Base-by-base conservation (phyloP, 1,140 invertebrate species). In the Papilio dardanus region DNA sequence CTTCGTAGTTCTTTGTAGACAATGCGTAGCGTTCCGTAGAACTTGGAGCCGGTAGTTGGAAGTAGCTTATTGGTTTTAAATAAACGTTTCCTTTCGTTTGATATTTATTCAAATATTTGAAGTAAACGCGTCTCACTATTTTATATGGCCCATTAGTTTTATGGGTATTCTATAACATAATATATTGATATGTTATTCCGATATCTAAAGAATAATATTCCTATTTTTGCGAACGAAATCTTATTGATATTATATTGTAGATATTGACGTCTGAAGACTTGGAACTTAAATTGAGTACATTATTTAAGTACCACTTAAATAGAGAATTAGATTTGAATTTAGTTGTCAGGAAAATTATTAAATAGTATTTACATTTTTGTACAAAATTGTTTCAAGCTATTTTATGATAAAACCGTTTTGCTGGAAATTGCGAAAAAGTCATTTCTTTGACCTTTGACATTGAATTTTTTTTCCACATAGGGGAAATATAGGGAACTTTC, bases 101-200 rank as follows among this genome's bases (percentile, higher is more conserved):
- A 50, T 19, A 50, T 50, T n/a, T 50, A n/a, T n/a, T n/a, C n/a
- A n/a, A n/a, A n/a, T n/a, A n/a, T n/a, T n/a, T n/a, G n/a, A n/a
- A n/a, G n/a, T 19, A 24, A 62, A 62, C 24, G 30, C 54, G 54
- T 28, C 10, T 8, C 21, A 28, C 10, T 62, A 28, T 24, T 28
- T 62, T 62, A 62, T 62, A 62, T 62, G 54, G 54, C 2, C 24
- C 24, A 62, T 62, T 28, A 62, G 21, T 62, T 62, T 28, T 62
- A 62, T 62, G 12, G 12, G 12, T 30, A 62, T 14, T 62, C 54
- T 62, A 28, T 28, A 24, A 62, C 30, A 62, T 62, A 62, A 12
- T 21, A 62, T 62, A 62, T 58, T 21, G 50, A 21, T 54, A 54
- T 50, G 46, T 54, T 54, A 54, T 54, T 54, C 7, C 14, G 14